Base-by-base conservation (phyloP, 2,888 invertebrate species). In the Apodemia zela region DNA sequence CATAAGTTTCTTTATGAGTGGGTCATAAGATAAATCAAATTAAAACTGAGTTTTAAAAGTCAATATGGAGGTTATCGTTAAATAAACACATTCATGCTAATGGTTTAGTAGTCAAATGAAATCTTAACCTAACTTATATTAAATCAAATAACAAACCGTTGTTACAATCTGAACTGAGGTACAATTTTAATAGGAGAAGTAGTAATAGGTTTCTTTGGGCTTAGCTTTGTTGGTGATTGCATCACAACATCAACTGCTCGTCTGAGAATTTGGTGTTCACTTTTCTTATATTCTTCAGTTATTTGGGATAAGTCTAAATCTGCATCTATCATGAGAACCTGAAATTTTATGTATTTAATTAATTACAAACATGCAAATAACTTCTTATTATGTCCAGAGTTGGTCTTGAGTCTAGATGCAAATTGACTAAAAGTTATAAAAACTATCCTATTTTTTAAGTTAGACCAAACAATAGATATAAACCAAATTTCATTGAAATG, bases 241-340 rank as follows among this genome's bases (percentile, higher is more conserved):
- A 91, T 90, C 33, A 92, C 91, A 13, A 90, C 90, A 67, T 92
- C 85, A 8, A 92, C 89, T 59, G 91, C 92, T 66, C 85, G 86
- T 63, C 84, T 81, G 11, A 92, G 73, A 68, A 92, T 92, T 75
- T 87, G 85, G 69, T 88, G 89, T 76, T 95, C 94, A 69, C 94
- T 94, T 61, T 88, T 89, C 74, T 93, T 93, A 73, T 95, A 95
- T 71, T 95, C 94, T 62, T 93, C 91, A 15, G 92, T 89, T 74
- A 95, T 95, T 71, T 94, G 92, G 5, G 94, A 93, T 42, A 95
- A 81, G 75, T 94, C 93, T 69, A 94, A 82, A 78, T 95, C 93
- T 18, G 94, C 95, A 79, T 95, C 94, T 67, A 95, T 75, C n/a
- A 95, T 94, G 47, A 95, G 74, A 6, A 95, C 94, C 93, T 94